phyloP scores from a whole-genome alignment of 2,113 vertebrate genomes.

The Pelodiscus sinensis region DNA sequence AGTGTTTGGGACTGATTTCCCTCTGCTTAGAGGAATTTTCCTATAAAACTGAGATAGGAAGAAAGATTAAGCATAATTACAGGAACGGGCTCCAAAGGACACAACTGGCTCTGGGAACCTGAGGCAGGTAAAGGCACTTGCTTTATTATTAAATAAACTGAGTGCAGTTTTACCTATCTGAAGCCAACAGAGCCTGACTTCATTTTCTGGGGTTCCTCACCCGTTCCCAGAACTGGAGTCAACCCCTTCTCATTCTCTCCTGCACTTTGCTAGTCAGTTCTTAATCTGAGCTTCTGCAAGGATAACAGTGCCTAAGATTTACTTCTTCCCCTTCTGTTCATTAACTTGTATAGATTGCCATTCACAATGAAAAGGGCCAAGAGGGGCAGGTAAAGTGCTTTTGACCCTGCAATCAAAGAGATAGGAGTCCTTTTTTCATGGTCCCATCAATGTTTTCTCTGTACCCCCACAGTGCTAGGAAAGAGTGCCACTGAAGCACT shows the following conservation, averaged over 20 bases:
- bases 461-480: background rate
- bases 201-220: background rate
- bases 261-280: background rate
- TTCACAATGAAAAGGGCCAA: too few species aligned
- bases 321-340: background rate
- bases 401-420: background rate
- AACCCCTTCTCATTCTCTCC: background rate
- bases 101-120: background rate
- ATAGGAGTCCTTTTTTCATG: too few species aligned
- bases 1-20: background rate
- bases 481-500: background rate
- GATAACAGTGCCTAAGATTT: background rate
- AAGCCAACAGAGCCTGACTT: background rate
- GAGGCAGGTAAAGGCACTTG: background rate
- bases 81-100: background rate
- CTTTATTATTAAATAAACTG: background rate
- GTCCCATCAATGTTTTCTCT: background rate
- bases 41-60: background rate
- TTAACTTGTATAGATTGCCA: background rate
- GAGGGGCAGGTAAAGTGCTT: background rate
- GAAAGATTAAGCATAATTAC: background rate
- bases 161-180: background rate
- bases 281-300: background rate
- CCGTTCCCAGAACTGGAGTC: background rate
- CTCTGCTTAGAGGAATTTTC: background rate